Conservation (phyloP, 37 sponge, comb jelly and placozoan genomes). For the Beroe ovata region DNA sequence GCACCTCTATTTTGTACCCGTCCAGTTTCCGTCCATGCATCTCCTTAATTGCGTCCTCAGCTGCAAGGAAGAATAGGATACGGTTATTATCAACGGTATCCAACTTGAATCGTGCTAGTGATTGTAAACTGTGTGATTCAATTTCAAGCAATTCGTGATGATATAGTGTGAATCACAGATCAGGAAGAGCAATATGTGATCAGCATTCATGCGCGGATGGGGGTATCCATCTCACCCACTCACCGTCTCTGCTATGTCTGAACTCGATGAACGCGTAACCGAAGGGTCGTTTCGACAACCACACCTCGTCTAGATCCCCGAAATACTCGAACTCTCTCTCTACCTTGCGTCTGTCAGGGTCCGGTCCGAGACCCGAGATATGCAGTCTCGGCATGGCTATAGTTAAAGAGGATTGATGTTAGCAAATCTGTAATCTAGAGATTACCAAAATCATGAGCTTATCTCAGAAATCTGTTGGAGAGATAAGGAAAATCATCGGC, state of each 20-base stretch:
- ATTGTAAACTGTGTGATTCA: no score
- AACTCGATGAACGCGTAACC: slow-evolving; percentile 66
- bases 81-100: not conserved
- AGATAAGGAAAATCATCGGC: no score
- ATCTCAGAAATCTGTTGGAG: no score
- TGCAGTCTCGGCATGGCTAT: slow-evolving; percentile 33
- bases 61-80: not conserved
- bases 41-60: slow-evolving; percentile 57
- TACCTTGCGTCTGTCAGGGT: slow-evolving; percentile 61
- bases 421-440: no score
- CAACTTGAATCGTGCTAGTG: no score
- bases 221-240: not conserved
- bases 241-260: slow-evolving; percentile 28
- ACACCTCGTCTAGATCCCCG: slow-evolving; percentile 63
- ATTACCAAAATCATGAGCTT: no score
- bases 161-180: no score
- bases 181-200: no score
- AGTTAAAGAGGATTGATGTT: no score
- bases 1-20: slow-evolving; percentile 48
- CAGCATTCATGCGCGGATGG: no score
- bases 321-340: slow-evolving; percentile 64
- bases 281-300: slow-evolving; percentile 60
- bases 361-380: slow-evolving; percentile 46
- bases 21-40: slow-evolving; percentile 45
- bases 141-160: no score